These are phyloP conservation scores for Drosophila trapezifrons DNA, from an alignment of 1,140 invertebrate species.

Conservation along the genomic window DNA sequence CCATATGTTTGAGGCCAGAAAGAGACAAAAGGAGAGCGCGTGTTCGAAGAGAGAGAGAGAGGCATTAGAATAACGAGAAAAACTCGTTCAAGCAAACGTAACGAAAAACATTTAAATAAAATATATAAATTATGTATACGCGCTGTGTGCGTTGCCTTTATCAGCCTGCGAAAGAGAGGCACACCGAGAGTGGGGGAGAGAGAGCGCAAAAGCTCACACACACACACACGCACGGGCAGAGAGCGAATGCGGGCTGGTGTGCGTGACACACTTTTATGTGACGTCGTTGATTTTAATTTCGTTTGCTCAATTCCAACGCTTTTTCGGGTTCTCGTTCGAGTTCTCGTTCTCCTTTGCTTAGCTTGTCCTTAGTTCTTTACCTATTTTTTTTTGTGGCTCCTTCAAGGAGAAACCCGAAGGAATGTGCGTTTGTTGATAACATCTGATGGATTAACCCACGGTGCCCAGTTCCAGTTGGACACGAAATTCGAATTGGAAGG, in stretches of 20 bases:
- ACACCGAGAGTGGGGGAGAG: slow-evolving; percentile 11
- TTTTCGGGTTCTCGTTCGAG: slow-evolving; percentile 43
- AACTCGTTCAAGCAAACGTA: slow-evolving; percentile 71
- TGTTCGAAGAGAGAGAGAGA: background rate
- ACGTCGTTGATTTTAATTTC: slow-evolving; percentile 82
- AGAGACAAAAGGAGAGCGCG: background rate
- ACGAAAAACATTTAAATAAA: slow-evolving; percentile 73
- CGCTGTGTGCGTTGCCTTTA: slow-evolving; percentile 71
- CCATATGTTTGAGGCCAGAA: slow-evolving; percentile 36
- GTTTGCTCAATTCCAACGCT: slow-evolving; percentile 57
- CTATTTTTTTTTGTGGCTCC: slow-evolving; percentile 33
- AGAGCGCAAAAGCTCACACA: slow-evolving; percentile 59
- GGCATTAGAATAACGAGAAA: slow-evolving; percentile 64
- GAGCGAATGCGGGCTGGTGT: slow-evolving; percentile 9
- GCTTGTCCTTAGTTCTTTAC: slow-evolving; percentile 35
- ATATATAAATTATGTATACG: slow-evolving; percentile 77
- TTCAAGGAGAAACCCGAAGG: slow-evolving; percentile 1
- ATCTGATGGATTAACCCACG: slow-evolving; percentile 23
- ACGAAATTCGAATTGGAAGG: slow-evolving; percentile 43
- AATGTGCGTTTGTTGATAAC: slow-evolving; percentile 35
- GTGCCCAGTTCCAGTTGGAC: slow-evolving; percentile 27
- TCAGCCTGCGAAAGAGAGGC: slow-evolving; percentile 42
- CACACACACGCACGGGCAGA: background rate
- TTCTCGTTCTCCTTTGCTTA: slow-evolving; percentile 41
- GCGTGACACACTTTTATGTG: slow-evolving; percentile 82